phyloP scores from a whole-genome alignment of 37 sponge, comb jelly and placozoan species.

The Haliclona indistincta region DNA sequence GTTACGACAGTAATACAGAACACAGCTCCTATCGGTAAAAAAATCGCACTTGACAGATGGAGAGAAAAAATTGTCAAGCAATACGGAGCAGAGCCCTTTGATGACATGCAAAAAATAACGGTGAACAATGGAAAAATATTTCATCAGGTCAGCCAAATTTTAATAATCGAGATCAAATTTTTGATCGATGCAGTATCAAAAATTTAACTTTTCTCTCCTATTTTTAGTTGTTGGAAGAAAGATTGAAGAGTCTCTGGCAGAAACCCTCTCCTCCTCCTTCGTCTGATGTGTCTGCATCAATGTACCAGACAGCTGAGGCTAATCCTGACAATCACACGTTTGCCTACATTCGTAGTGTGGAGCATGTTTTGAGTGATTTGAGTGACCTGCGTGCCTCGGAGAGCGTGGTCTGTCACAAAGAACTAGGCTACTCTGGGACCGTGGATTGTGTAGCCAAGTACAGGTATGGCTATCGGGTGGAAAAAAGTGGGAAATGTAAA shows the following conservation, averaged over 20 bases:
- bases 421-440: conserved; percentile 81
- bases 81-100: conserved; percentile 22
- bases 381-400: conserved; percentile 54
- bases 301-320: background rate
- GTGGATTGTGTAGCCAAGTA: conserved; percentile 79
- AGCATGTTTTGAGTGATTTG: conserved; percentile 57
- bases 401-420: conserved; percentile 48
- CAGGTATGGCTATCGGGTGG: conserved; percentile 44
- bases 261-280: background rate
- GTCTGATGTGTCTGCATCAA: background rate
- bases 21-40: conserved; percentile 10
- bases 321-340: background rate
- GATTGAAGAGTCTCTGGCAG: background rate
- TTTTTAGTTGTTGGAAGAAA: background rate
- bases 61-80: conserved; percentile 12
- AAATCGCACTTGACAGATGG: conserved; percentile 38
- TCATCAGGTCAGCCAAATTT: conserved; percentile 33
- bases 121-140: conserved; percentile 20
- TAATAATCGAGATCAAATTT: background rate
- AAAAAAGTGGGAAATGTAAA: too few relatives aligned
- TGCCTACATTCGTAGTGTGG: conserved; percentile 57
- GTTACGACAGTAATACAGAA: conserved; percentile 50
- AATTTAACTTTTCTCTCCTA: background rate
- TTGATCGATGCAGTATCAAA: background rate
- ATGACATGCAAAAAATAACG: background rate